Base-by-base conservation (phyloP, 1,140 invertebrate genomes). In the Halesus radiatus region DNA sequence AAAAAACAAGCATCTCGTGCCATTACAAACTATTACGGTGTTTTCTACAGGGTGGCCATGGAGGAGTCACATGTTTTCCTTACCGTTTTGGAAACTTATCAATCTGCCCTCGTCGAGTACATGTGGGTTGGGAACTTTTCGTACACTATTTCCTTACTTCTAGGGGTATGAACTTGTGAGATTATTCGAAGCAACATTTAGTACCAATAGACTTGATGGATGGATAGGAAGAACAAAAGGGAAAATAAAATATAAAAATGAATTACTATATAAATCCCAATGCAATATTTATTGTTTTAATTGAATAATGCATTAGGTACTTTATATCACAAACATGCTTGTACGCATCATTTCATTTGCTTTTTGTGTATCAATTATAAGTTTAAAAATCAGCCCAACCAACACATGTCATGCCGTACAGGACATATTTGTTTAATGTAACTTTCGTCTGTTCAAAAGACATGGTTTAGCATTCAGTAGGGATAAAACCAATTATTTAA, bases 291-390 rank as follows among this genome's bases (percentile, higher is more conserved):
- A 62, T 20, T 60, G 13, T 75, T 75, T 81, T 58, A 80, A 20
- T 56, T 32, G 64, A 76, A 79, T 80, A 80, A 78, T 75, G 79
- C 82, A 83, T 83, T 83, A 83, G 82, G 79, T 83, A 80, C 76
- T 70, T 78, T 66, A 80, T 83, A 83, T 83, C 82, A 83, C 82
- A 83, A 83, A 83, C 76, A 83, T 83, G 82, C 82, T 80, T 80
- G 76, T 78, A 58, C 37, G n/a, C 78, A 52, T 78, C 64, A 32
- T 73, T 77, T 68, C 81, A 32, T 64, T 80, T 76, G 76, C 79
- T 83, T 80, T 83, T 80, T 83, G 82, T 80, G 82, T 80, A 81
- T 79, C 76, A 76, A 74, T 68, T 64, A 76, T 72, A 72, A 72
- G n/a, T 72, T 50, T 37, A 66, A 66, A 66, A 45, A 7, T 66